A percentile compares a stretch with the other conserved stretches of the same genome.
phyloP scores from a whole-genome alignment of 2,797 vertebrate species.

The Poecile montanus region DNA sequence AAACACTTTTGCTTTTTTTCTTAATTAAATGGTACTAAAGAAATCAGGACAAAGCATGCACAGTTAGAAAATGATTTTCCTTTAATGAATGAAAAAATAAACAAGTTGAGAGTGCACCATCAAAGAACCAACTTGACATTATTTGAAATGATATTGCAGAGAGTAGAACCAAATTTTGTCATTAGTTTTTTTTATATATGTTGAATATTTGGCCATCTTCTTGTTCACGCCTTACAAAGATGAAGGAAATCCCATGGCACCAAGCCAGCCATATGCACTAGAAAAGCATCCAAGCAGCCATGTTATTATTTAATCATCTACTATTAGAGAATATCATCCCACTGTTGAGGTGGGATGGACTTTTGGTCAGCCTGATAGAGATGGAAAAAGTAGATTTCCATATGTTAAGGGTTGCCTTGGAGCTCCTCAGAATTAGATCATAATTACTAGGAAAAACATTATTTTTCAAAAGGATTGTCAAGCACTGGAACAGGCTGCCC shows the following conservation, averaged over 20 bases:
- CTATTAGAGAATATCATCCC: background rate
- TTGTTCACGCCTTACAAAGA: background rate
- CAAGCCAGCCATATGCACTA: background rate
- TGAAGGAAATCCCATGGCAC: background rate
- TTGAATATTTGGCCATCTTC: background rate
- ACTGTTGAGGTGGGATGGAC: background rate
- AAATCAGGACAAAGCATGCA: background rate
- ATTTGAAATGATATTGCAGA: background rate
- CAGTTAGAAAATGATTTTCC: background rate
- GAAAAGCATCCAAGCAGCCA: background rate
- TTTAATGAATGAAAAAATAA: constrained; percentile 21
- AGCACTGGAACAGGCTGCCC: background rate
- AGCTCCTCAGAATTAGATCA: background rate
- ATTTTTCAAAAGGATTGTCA: background rate
- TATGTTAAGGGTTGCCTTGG: background rate
- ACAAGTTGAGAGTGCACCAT: background rate
- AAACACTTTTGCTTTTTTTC: background rate
- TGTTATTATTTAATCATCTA: background rate
- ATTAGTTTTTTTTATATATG: background rate
- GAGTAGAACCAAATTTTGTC: background rate
- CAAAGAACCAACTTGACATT: background rate
- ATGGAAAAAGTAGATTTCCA: background rate
- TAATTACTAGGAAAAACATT: background rate
- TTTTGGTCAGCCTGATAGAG: background rate
- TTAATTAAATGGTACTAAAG: background rate